Evolutionary conservation across 2,113 vertebrate species (phyloP).

Genomic region (Ictalurus furcatus): DNA sequence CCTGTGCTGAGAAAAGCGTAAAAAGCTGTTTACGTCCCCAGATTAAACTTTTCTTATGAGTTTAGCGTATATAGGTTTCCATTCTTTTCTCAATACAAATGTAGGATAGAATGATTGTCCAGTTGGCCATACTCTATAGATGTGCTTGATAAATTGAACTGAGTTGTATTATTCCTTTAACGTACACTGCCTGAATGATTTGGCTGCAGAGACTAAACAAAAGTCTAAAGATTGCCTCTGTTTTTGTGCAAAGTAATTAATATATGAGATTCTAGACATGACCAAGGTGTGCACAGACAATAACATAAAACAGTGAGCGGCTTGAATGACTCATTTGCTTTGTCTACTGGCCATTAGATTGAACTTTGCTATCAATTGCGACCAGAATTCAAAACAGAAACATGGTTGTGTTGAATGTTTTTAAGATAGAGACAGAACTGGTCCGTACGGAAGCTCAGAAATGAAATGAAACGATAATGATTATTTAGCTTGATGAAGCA

Average conservation of each 20-base stretch:
- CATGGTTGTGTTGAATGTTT: background rate
- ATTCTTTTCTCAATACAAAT: background rate
- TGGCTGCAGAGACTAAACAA: background rate
- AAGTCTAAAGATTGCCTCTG: background rate
- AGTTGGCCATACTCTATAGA: background rate
- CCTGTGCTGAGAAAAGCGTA: background rate
- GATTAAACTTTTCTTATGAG: background rate
- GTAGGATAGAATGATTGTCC: background rate
- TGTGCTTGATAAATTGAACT: background rate
- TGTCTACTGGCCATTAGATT: background rate
- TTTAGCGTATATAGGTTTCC: background rate
- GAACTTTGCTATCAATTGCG: background rate
- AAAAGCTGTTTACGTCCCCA: background rate
- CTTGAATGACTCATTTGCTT: conserved; percentile 1
- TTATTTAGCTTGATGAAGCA: background rate
- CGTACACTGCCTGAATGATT: background rate
- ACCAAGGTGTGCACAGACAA: background rate
- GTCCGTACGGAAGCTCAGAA: background rate
- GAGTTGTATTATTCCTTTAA: background rate
- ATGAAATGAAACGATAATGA: background rate
- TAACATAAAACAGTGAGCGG: background rate
- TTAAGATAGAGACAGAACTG: background rate
- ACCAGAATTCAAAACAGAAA: background rate
- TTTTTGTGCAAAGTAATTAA: background rate
- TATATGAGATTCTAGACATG: background rate